phyloP scores from a whole-genome alignment of 2,113 vertebrate genomes.

The Bujurquina vittata region DNA sequence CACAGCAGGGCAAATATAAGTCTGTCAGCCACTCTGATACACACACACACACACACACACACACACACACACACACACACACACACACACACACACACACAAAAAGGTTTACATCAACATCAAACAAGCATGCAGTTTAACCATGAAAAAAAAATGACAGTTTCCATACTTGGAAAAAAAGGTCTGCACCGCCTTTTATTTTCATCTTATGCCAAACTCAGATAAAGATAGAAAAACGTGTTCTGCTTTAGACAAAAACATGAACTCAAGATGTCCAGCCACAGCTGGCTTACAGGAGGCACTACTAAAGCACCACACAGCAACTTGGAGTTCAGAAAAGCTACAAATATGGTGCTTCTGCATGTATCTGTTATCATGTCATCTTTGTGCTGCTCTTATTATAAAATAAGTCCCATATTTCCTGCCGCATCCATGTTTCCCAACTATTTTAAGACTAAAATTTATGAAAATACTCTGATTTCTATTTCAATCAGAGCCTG shows the following conservation, averaged over 20 bases:
- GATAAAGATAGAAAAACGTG: constrained; percentile 27
- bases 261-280: constrained; percentile 30
- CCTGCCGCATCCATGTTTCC: background rate
- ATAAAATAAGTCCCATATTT: constrained; percentile 1
- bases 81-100: no score
- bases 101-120: no score
- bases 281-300: constrained; percentile 43
- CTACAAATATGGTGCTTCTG: background rate
- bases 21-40: background rate
- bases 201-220: constrained; percentile 48
- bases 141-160: no score
- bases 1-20: constrained; percentile 13
- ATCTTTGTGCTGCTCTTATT: background rate
- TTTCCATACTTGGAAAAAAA: background rate
- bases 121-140: no score
- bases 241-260: constrained; percentile 17
- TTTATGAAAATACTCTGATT: constrained; percentile 32
- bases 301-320: background rate
- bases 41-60: constrained; percentile 28
- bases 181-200: constrained; percentile 4
- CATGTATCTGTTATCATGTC: background rate
- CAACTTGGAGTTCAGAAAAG: background rate
- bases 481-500: constrained; percentile 49
- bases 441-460: constrained; percentile 24
- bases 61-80: constrained; percentile 5